These are phyloP conservation scores for Callionymus lyra DNA, from an alignment of 2,113 vertebrate genomes.

Conservation along the genomic window DNA sequence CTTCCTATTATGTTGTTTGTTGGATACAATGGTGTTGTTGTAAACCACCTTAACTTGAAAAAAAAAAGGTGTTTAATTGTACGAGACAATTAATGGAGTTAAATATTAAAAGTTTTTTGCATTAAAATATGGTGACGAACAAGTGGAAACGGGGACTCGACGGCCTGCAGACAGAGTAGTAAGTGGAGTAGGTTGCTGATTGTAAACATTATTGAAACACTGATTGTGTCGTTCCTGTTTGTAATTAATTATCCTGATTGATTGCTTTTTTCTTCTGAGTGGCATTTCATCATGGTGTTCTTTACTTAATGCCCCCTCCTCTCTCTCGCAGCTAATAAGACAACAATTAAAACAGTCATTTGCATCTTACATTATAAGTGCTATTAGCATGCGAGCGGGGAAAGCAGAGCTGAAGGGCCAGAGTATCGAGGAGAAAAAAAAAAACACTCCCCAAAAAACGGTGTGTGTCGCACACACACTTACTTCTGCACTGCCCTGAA, in stretches of 20 bases:
- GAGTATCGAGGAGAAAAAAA: slow-evolving; percentile 13
- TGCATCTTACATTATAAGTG: slow-evolving; percentile 56
- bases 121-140: no score
- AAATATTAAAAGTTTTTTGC: no score
- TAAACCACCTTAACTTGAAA: no score
- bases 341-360: slow-evolving; percentile 65
- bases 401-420: slow-evolving; percentile 16
- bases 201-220: slow-evolving; percentile 50
- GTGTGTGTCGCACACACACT: slow-evolving; percentile 1
- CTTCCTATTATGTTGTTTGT: no score
- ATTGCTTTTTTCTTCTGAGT: slow-evolving; percentile 52
- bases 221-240: slow-evolving; percentile 32
- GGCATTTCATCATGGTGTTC: slow-evolving; percentile 62
- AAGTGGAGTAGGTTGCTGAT: slow-evolving; percentile 21
- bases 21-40: no score
- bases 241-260: slow-evolving; percentile 60
- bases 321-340: slow-evolving; percentile 43
- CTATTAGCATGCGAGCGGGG: slow-evolving; percentile 37
- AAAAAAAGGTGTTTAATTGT: no score
- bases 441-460: slow-evolving; percentile 1
- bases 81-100: no score
- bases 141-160: background rate
- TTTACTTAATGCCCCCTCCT: slow-evolving; percentile 53
- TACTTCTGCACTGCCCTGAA: slow-evolving; percentile 20
- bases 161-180: slow-evolving; percentile 8